Base-by-base conservation (phyloP, 2,113 vertebrate genomes). In the Serinus canaria region DNA sequence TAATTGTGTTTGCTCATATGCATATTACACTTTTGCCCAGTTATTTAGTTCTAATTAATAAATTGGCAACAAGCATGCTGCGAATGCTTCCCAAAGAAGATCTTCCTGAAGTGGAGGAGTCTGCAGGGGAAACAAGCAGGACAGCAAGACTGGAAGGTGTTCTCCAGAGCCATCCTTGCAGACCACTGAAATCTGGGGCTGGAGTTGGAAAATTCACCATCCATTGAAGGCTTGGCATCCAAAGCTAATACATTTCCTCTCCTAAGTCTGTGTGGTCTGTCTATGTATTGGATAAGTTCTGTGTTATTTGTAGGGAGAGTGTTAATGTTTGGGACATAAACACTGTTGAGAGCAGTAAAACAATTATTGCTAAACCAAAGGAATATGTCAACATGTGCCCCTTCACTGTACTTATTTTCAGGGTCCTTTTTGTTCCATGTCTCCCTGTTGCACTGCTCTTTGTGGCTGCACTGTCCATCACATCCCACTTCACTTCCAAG, bases 1-100 rank as follows among this genome's bases (percentile, higher is more conserved):
- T 92, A 96, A 95, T 94, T 94, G 91, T 91, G 73, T 94, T 90
- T 95, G 76, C 67, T 92, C 77, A 56, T 89, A 52, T 53, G 46
- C 86, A 59, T 59, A 86, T 90, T 93, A 77, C 30, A 78, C 52
- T 94, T 95, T 87, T 79, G 91, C 81, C 66, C 62, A 64, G 83
- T 91, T 92, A 77, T 89, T 95, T 87, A 76, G 66, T 87, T 84
- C 60, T 89, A 89, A 94, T 95, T 94, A 96, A 95, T 94, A 92
- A 63, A 95, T 25, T 93, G 83, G 80, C 92, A 94, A 59, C 35
- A 67, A 94, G 44, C 35, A 59, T 49, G 68, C 64, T 83, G 39
- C 7, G 24, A 85, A 44, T 28, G 43, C 56, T 92, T 96, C 68
- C 19, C 39, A 44, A 50, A 60, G 33, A 90, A 15, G 22, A 60